Evolutionary conservation across 2,888 invertebrate species (phyloP), one percentile per base, ranked within the genome.

Genomic region (Eupeodes luniger): DNA sequence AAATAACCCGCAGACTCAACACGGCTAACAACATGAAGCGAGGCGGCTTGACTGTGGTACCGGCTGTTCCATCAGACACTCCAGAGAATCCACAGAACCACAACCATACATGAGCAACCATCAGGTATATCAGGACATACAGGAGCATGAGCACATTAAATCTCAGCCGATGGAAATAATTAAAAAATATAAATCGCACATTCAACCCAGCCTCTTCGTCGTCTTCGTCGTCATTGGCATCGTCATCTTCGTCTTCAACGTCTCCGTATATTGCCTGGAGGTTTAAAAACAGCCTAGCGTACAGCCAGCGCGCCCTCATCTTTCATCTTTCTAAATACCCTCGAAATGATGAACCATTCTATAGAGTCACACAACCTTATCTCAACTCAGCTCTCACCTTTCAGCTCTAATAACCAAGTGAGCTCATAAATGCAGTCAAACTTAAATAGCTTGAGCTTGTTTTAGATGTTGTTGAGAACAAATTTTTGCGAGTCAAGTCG

Each of bases 111-210:
- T 27, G 27, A 27, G 27, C 27, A 47, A 47, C 47, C 47, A 47
- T 47, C 16, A 36, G 9, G 61, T 51, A 4, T 9, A 27, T 10
- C 74, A 77, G 80, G 74, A 81, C 69, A 81, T 75, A 88, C 88
- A 78, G 88, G 81, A 88, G 88, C 87, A 75, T 80, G 77, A 16
- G 75, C 78, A 57, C 85, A 85, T 85, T 81, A 81, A 81, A 78
- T 85, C 78, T 76, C 75, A 66, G 51, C 85, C 85, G 75, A 81
- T 85, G 85, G 77, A 89, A 89, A 89, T 89, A 89, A 89, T 89
- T 89, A 89, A 89, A 88, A 89, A 89, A 85, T 89, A 89, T 89
- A 89, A 89, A 89, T 89, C 85, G 89, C 81, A 64, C 81, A 81
- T 85, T 85, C 89, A 81, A 88, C 84, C 75, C 88, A 85, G 64